Evolutionary conservation across 2,797 vertebrate species (phyloP).

Genomic region (Pteropus rufus): DNA sequence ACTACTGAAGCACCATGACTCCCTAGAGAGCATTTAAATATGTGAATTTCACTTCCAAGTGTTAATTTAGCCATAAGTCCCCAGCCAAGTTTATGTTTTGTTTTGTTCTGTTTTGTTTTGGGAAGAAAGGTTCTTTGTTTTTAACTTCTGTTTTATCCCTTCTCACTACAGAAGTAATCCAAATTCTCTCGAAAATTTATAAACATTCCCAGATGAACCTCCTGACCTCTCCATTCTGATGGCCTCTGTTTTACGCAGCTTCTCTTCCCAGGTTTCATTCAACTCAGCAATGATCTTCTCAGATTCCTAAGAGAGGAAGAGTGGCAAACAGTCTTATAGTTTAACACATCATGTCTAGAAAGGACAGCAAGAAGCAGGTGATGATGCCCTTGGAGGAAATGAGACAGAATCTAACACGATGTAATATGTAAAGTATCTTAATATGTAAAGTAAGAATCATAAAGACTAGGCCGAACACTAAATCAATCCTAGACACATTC

Average conservation of each 20-base stretch:
- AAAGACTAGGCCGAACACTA: neutral
- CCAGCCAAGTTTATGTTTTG: neutral
- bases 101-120: neutral
- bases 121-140: neutral
- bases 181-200: neutral
- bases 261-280: constrained; percentile 99
- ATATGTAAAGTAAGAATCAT: neutral
- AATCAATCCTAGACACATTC: neutral
- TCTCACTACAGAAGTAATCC: neutral
- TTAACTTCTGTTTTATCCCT: constrained; percentile 22
- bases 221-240: constrained; percentile 98
- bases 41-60: neutral
- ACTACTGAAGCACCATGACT: neutral
- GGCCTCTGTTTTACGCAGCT: constrained; percentile 97
- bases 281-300: constrained; percentile 99
- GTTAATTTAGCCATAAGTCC: neutral
- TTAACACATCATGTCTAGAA: neutral
- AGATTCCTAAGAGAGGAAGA: constrained; percentile 89
- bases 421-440: neutral
- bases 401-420: neutral
- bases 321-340: neutral
- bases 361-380: neutral
- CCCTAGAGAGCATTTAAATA: neutral
- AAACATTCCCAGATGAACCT: constrained; percentile 1
- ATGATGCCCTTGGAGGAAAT: neutral